A percentile compares a stretch with the other conserved stretches of the same genome.
These are phyloP conservation scores for Molothrus ater DNA, from an alignment of 2,797 vertebrate species.

Conservation along the genomic window DNA sequence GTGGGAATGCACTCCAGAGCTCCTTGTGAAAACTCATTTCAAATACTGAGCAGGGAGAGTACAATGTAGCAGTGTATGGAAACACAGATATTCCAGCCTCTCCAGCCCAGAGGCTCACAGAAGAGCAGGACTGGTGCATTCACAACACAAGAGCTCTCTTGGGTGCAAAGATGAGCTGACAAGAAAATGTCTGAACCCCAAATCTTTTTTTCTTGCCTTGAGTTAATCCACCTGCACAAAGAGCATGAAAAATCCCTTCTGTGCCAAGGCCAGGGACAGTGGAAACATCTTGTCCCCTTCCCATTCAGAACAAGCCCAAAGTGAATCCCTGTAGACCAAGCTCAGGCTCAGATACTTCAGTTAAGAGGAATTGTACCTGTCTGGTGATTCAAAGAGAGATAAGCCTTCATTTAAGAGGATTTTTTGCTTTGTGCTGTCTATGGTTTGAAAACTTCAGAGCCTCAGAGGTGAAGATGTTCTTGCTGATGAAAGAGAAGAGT, in stretches of 20 bases:
- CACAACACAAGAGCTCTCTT: background rate
- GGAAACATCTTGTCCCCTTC: background rate
- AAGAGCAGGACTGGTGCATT: background rate
- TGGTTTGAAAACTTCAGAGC: background rate
- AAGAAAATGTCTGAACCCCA: background rate
- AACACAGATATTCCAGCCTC: background rate
- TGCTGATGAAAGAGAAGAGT: background rate
- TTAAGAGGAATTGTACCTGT: background rate
- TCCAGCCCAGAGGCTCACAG: background rate
- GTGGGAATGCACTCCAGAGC: background rate
- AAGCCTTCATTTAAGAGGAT: background rate
- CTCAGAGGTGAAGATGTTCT: background rate
- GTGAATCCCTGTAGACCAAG: background rate
- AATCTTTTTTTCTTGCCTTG: background rate
- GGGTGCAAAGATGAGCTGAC: background rate
- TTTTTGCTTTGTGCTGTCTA: background rate
- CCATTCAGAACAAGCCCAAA: background rate
- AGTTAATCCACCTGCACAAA: background rate
- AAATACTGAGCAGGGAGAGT: background rate
- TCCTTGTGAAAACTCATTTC: background rate
- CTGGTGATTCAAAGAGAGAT: background rate
- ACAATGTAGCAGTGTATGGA: background rate
- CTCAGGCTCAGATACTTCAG: background rate
- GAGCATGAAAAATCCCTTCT: background rate
- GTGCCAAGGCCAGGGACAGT: rapidly evolving